Evolutionary conservation across 2,113 vertebrate species (phyloP).

Genomic region (Astur gentilis): DNA sequence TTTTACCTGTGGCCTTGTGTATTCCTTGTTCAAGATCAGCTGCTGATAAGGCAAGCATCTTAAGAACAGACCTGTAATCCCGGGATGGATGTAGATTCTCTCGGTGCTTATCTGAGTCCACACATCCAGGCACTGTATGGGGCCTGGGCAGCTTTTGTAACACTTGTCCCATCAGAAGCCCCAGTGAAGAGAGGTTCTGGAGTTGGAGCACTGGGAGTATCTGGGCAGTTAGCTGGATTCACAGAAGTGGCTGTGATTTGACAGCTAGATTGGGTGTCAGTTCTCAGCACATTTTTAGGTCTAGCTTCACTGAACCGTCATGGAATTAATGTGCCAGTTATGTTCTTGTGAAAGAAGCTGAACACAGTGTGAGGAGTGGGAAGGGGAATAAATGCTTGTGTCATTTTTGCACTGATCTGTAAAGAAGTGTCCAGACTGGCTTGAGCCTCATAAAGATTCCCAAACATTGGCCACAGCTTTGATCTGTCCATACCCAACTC

Average conservation of each 20-base stretch:
- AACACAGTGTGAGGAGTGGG: not conserved
- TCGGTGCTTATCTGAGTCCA: not conserved
- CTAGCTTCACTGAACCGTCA: not conserved
- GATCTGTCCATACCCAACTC: not conserved
- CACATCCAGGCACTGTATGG: not conserved
- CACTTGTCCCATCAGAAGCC: not conserved
- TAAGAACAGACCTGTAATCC: not conserved
- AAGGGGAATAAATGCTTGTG: not conserved
- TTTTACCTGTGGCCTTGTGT: conserved; percentile 47
- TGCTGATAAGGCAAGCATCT: not conserved
- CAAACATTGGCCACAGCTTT: not conserved
- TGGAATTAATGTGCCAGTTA: not conserved
- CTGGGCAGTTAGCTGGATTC: not conserved
- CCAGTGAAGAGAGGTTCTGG: not conserved
- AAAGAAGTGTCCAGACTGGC: not conserved
- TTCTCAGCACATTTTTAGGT: not conserved
- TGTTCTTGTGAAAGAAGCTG: not conserved
- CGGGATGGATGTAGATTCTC: not conserved
- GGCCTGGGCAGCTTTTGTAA: not conserved
- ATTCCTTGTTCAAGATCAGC: conserved; percentile 53
- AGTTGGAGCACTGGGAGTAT: not conserved
- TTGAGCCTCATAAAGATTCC: not conserved
- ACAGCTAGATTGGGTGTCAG: not conserved
- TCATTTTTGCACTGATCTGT: not conserved
- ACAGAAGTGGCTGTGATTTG: not conserved